Base-by-base conservation (phyloP, 2,113 vertebrate genomes). In the Onychostoma macrolepis region DNA sequence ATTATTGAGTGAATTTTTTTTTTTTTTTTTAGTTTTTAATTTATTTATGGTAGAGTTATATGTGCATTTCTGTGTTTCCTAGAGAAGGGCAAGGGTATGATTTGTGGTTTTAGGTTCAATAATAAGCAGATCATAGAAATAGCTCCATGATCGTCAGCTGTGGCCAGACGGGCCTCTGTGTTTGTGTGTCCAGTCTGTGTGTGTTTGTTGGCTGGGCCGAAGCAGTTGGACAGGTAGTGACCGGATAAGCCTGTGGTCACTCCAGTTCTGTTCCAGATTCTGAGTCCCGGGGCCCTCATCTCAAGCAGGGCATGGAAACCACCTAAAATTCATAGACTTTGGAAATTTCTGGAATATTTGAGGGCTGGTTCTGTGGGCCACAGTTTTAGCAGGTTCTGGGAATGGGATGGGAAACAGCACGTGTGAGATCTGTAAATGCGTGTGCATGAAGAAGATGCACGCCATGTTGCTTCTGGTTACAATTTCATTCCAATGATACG, bases 381-480 rank as follows among this genome's bases (percentile, higher is more conserved):
- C 41, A 38, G 45, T 58, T 69, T 21, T 26, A 67, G 80, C 61
- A 30, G 12, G 83, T 83, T 84, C 79, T 77, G 88, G 92, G 92
- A 92, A 90, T 79, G 80, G 90, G 63, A 45, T 71, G 88, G 21
- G 79, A 85, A 84, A 83, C 85, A 1, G 28, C 75, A 93, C 92
- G 92, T 93, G 90, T 93, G 93, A 89, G 86, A 92, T 87, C 86
- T 67, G 89, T 92, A 94, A 94, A 89, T 90, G 26, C 78, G 78
- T 26, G 48, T 45, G 28, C 63, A 74, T 80, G 87, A 91, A 86
- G 81, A 87, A 74, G 75, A 43, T 43, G 43, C 43, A 43, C 43
- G 9, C 38, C 89, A 80, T 69, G 28, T 71, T 69, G 19, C 26
- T n/a, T 38, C 28, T 74, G 50, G 48, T 28, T 67, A 30, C n/a